These are phyloP conservation scores for Clarias magur DNA, from an alignment of 2,113 vertebrate genomes.

Conservation along the genomic window DNA sequence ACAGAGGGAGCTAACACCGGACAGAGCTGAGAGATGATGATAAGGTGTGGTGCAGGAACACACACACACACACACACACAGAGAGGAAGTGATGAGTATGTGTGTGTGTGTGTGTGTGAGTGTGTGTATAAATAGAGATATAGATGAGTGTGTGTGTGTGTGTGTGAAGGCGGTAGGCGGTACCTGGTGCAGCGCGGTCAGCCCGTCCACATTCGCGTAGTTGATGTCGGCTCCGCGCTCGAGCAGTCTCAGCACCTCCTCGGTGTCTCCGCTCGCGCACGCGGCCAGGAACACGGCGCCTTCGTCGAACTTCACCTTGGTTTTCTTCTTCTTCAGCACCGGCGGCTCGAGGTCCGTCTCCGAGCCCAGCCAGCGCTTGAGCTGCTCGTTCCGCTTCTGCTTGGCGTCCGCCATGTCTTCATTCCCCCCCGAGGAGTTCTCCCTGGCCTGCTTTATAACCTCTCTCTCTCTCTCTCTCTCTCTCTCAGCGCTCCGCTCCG, in stretches of 20 bases:
- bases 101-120: not conserved
- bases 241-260: constrained; percentile 93
- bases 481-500: constrained; percentile 81
- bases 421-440: constrained; percentile 76
- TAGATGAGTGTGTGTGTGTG: not conserved
- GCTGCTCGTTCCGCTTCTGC: constrained; percentile 98
- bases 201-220: constrained; percentile 98
- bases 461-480: constrained; percentile 57
- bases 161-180: too few species aligned
- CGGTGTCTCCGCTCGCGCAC: constrained; percentile 95
- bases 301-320: constrained; percentile 99
- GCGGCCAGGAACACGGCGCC: constrained; percentile 98
- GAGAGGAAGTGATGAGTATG: not conserved
- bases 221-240: constrained; percentile 97
- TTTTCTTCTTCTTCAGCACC: constrained; percentile 94
- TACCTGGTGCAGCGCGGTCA: constrained; percentile 97
- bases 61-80: not conserved
- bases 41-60: not conserved
- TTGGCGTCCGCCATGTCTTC: constrained; percentile 99
- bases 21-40: not conserved
- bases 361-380: constrained; percentile 97
- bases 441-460: constrained; percentile 20
- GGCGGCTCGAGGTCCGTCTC: constrained; percentile 95
- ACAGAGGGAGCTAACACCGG: not conserved
- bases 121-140: not conserved